Evolutionary conservation across 1,140 invertebrate species (phyloP).

Genomic region (Chironomus striatipennis): DNA sequence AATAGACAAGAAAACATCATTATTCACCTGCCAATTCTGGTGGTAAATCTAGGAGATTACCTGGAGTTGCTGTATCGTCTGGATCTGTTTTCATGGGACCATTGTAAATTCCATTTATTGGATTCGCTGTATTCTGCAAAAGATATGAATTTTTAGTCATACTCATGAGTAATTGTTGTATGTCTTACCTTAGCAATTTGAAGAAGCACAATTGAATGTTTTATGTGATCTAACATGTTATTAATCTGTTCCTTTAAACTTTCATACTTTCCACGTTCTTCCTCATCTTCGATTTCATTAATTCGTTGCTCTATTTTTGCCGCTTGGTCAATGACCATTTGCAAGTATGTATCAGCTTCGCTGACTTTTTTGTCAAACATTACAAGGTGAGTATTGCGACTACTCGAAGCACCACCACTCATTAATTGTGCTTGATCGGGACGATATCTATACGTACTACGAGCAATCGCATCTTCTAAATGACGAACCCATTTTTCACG

Average conservation of each 20-base stretch:
- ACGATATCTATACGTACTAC: conserved; percentile 60
- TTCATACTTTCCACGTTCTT: conserved; percentile 31
- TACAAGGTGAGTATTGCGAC: conserved; percentile 38
- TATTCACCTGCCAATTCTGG: background rate
- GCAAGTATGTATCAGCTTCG: conserved; percentile 93
- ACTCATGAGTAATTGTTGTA: conserved; percentile 19
- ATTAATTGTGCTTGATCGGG: conserved; percentile 34
- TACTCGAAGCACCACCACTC: conserved; percentile 39
- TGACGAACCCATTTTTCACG: conserved; percentile 91
- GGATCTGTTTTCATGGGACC: conserved; percentile 41
- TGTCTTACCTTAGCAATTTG: conserved; percentile 88
- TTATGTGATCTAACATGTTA: conserved; percentile 84
- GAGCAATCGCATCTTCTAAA: conserved; percentile 86
- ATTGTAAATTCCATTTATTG: conserved; percentile 74
- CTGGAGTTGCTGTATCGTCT: conserved; percentile 22
- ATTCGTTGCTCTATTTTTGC: conserved; percentile 43
- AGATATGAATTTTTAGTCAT: conserved; percentile 24
- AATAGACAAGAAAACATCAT: background rate
- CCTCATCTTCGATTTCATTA: conserved; percentile 35
- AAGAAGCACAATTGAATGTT: conserved; percentile 93
- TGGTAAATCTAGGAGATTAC: background rate
- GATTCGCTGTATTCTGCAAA: conserved; percentile 72
- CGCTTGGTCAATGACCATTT: conserved; percentile 91
- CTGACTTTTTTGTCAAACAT: conserved; percentile 81
- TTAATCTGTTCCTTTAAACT: conserved; percentile 42